These are phyloP conservation scores for Drosophila barbarae DNA, from an alignment of 2,888 invertebrate genomes.

Conservation along the genomic window DNA sequence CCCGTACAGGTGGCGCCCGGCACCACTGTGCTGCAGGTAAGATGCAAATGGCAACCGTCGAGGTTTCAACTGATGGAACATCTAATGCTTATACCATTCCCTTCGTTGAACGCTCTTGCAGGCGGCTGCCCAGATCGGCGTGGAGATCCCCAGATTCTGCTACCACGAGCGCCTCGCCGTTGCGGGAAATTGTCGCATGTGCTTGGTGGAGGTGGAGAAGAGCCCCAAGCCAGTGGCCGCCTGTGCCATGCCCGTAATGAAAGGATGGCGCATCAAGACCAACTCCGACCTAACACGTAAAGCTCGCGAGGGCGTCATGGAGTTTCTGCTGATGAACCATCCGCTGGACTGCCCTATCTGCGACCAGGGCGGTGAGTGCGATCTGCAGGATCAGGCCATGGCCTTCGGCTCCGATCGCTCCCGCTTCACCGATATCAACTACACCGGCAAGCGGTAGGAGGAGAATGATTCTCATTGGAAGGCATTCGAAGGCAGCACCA, in stretches of 20 bases:
- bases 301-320: constrained; percentile 95
- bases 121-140: constrained; percentile 96
- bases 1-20: constrained; percentile 96
- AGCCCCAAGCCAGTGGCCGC: constrained; percentile 99
- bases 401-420: constrained; percentile 97
- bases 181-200: constrained; percentile 99
- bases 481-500: too few species aligned
- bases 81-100: background rate
- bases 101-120: constrained; percentile 73
- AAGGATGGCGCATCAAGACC: constrained; percentile 99
- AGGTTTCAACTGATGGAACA: background rate
- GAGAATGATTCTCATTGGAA: background rate
- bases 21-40: constrained; percentile 96
- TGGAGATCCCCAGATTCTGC: constrained; percentile 99
- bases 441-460: constrained; percentile 90
- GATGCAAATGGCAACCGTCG: background rate
- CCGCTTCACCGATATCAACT: constrained; percentile 94
- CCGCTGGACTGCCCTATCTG: constrained; percentile 99
- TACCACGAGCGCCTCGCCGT: constrained; percentile 99
- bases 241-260: constrained; percentile 99
- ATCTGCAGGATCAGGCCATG: constrained; percentile 99
- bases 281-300: constrained; percentile 95
- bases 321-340: constrained; percentile 98
- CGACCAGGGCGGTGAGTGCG: constrained; percentile 97
- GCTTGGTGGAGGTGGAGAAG: constrained; percentile 99